phyloP scores from a whole-genome alignment of 2,888 invertebrate species.

The Hipparchia sbordonii region DNA sequence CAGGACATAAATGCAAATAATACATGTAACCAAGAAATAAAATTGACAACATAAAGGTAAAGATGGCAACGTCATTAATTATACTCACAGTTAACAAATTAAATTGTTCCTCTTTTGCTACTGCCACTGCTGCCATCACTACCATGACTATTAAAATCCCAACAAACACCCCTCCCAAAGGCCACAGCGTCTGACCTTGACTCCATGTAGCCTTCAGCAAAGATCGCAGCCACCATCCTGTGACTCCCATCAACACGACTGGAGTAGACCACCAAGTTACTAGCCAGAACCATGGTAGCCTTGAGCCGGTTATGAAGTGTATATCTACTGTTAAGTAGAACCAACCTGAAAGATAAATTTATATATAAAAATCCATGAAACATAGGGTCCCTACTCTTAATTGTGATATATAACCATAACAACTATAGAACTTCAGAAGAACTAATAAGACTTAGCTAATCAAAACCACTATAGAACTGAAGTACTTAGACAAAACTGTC shows the following conservation, averaged over 20 bases:
- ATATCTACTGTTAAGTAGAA: slow-evolving; percentile 67
- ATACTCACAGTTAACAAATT: slow-evolving; percentile 68
- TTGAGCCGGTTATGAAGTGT: slow-evolving; percentile 70
- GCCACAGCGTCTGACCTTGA: slow-evolving; percentile 61
- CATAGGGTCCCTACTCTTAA: no score
- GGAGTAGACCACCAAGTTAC: slow-evolving; percentile 69
- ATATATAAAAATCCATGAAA: neutral
- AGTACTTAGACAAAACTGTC: no score
- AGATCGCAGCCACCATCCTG: slow-evolving; percentile 73
- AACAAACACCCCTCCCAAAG: slow-evolving; percentile 61
- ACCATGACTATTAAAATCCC: slow-evolving; percentile 65
- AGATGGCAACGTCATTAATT: neutral
- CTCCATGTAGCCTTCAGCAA: slow-evolving; percentile 57
- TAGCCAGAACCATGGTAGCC: slow-evolving; percentile 66
- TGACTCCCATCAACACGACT: slow-evolving; percentile 60
- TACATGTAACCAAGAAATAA: no score
- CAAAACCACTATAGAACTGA: no score
- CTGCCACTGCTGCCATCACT: slow-evolving; percentile 67
- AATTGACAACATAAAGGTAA: neutral
- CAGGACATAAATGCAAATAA: no score
- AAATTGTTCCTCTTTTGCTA: slow-evolving; percentile 75
- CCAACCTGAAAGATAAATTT: slow-evolving; percentile 63
- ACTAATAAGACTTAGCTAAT: no score
- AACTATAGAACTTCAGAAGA: no score
- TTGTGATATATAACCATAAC: no score